A percentile compares a stretch with the other conserved stretches of the same genome.
Conservation (phyloP, 2,113 vertebrate genomes). For the Centropristis striata region DNA sequence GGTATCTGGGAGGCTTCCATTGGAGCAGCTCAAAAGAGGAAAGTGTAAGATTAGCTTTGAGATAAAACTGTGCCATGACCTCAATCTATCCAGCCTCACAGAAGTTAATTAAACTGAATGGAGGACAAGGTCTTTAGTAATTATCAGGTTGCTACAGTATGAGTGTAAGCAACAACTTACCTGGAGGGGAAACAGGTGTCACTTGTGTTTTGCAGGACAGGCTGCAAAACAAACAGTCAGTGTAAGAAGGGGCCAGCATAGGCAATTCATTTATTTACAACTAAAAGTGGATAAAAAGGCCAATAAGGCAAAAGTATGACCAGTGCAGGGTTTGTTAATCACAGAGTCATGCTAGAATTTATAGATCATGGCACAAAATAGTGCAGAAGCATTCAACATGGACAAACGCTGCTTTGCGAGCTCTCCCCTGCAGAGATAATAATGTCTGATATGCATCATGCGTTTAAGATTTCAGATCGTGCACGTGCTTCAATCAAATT, state of each 20-base stretch:
- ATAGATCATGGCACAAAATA: neutral
- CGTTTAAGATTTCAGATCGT: slow-evolving; percentile 52
- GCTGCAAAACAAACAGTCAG: slow-evolving; percentile 38
- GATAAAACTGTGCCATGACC: slow-evolving; percentile 65
- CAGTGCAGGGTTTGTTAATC: neutral
- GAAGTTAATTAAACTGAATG: slow-evolving; percentile 28
- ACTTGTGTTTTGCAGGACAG: slow-evolving; percentile 6
- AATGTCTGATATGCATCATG: slow-evolving; percentile 55
- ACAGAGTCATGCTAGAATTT: slow-evolving; percentile 1
- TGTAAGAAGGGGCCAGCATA: slow-evolving; percentile 5
- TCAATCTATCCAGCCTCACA: slow-evolving; percentile 45
- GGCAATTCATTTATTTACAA: neutral
- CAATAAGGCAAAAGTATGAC: neutral
- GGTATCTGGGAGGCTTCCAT: slow-evolving; percentile 64
- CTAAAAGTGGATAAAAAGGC: neutral
- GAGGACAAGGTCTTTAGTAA: slow-evolving; percentile 1
- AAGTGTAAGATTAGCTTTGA: slow-evolving; percentile 77
- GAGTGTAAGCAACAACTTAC: slow-evolving; percentile 34
- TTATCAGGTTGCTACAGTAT: neutral
- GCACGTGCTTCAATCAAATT: slow-evolving; percentile 51
- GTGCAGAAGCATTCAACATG: slow-evolving; percentile 28
- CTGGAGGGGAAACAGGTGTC: slow-evolving; percentile 8
- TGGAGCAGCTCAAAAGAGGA: slow-evolving; percentile 73
- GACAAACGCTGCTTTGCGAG: slow-evolving; percentile 24
- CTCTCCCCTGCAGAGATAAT: slow-evolving; percentile 11